A percentile compares a stretch with the other conserved stretches of the same genome.
These are phyloP conservation scores for Orcinus orca DNA, from an alignment of 2,113 vertebrate genomes.

Conservation along the genomic window DNA sequence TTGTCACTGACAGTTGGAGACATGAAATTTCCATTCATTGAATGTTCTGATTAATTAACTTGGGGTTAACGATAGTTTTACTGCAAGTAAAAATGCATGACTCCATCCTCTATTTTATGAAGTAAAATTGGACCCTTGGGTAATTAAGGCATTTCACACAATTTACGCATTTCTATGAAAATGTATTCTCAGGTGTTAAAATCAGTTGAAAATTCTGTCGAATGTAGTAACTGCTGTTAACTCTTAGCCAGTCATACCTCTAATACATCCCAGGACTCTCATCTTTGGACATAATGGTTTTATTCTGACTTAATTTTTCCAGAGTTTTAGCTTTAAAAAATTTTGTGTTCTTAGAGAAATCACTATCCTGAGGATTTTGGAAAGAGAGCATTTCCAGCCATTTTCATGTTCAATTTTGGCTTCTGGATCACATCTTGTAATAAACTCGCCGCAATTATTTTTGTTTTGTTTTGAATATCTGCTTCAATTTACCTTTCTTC, in stretches of 20 bases:
- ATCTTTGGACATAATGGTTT: background rate
- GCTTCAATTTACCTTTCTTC: background rate
- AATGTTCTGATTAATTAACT: constrained; percentile 30
- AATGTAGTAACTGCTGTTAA: background rate
- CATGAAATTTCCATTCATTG: background rate
- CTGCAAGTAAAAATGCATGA: background rate
- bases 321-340: background rate
- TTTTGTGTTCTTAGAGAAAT: background rate
- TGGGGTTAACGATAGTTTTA: background rate
- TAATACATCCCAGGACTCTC: background rate
- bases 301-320: background rate
- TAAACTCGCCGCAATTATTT: background rate
- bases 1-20: background rate
- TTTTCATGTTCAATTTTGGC: background rate
- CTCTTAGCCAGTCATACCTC: background rate
- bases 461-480: background rate
- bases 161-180: constrained; percentile 5
- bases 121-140: background rate
- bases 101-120: background rate
- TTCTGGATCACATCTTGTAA: background rate
- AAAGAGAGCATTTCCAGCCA: background rate
- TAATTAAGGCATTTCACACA: background rate
- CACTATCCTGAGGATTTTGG: background rate
- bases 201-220: background rate
- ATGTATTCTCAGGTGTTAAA: background rate